phyloP scores from a whole-genome alignment of 1,140 invertebrate species.

The Ladona fulva region DNA sequence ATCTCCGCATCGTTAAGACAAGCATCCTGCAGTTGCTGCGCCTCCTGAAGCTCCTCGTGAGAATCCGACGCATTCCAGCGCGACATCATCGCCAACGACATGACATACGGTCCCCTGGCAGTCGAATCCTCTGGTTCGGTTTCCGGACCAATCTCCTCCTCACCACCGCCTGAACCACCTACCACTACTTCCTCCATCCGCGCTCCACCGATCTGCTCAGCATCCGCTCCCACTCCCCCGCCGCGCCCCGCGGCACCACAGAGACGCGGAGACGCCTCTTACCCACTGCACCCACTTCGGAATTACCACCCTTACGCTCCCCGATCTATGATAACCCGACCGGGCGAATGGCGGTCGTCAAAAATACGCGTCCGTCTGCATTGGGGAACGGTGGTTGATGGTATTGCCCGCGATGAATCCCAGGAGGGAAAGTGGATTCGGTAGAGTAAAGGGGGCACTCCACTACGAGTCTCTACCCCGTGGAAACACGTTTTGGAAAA shows the following conservation, averaged over 20 bases:
- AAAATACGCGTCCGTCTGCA: too few relatives aligned
- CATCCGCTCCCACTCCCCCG: not conserved
- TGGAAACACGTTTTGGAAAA: too few relatives aligned
- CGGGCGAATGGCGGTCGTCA: too few relatives aligned
- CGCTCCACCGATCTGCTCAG: not conserved
- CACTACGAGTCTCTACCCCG: too few relatives aligned
- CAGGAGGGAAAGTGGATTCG: too few relatives aligned
- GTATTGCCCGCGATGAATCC: too few relatives aligned
- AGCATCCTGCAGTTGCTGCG: not conserved
- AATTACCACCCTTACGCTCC: not conserved
- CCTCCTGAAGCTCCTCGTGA: not conserved
- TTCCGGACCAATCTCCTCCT: not conserved
- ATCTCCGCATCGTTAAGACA: not conserved
- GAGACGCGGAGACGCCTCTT: not conserved
- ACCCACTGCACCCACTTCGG: not conserved
- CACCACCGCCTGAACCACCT: not conserved
- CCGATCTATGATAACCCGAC: too few relatives aligned
- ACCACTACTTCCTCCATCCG: not conserved
- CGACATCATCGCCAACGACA: not conserved
- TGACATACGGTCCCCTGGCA: not conserved
- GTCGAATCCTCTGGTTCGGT: not conserved
- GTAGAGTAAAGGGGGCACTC: too few relatives aligned
- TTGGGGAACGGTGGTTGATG: too few relatives aligned
- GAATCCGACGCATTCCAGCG: not conserved
- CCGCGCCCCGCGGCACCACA: not conserved